A percentile compares a stretch with the other conserved stretches of the same genome.
Conservation (phyloP, 2,113 vertebrate species). For the Sarotherodon lohbergeri region DNA sequence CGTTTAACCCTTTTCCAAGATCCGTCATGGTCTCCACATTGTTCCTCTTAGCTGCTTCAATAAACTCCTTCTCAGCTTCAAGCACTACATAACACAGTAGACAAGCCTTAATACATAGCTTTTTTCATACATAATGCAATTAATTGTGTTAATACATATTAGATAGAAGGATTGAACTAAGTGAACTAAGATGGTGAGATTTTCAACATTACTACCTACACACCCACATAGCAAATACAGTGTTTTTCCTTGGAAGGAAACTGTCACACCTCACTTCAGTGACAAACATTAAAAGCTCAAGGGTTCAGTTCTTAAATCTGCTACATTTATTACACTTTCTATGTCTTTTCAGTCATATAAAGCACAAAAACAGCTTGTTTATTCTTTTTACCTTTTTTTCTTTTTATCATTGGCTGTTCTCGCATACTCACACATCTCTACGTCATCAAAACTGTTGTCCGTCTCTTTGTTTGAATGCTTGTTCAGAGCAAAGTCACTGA, state of each 20-base stretch:
- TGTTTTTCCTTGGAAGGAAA: background rate
- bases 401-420: background rate
- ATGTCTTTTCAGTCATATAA: background rate
- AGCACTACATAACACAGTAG: slow-evolving; percentile 71
- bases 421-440: slow-evolving; percentile 73
- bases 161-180: background rate
- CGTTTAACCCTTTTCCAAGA: slow-evolving; percentile 73
- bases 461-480: slow-evolving; percentile 41
- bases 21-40: slow-evolving; percentile 79
- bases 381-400: background rate
- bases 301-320: background rate
- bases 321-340: background rate
- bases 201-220: background rate
- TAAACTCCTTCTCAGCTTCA: slow-evolving; percentile 79
- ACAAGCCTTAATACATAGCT: background rate
- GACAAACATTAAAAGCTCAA: background rate
- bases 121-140: background rate
- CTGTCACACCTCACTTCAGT: background rate
- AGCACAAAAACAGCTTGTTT: background rate
- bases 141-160: background rate
- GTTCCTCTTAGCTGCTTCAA: slow-evolving; percentile 82
- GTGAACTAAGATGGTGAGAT: background rate
- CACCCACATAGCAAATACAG: background rate
- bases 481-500: slow-evolving; percentile 55
- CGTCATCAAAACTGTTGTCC: slow-evolving; percentile 63